Percentiles rank a stretch among this genome's conserved stretches.
phyloP scores from a whole-genome alignment of 2,113 vertebrate species.

The Cyprinus carpio region DNA sequence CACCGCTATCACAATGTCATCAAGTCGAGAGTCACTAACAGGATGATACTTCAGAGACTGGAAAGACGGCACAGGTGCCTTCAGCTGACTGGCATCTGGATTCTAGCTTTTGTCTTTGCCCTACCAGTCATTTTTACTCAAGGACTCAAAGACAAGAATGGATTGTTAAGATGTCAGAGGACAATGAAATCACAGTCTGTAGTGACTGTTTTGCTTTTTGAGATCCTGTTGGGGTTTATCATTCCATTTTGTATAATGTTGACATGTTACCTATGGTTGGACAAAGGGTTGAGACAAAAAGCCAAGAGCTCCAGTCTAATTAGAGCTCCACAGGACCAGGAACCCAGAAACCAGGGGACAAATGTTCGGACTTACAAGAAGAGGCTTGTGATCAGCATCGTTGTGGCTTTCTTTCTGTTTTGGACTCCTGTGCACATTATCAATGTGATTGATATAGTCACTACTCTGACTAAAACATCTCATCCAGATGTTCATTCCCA shows the following conservation, averaged over 20 bases:
- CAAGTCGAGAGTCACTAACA: slow-evolving; percentile 67
- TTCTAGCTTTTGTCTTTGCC: slow-evolving; percentile 52
- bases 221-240: slow-evolving; percentile 70
- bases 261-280: slow-evolving; percentile 66
- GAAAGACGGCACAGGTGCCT: slow-evolving; percentile 27
- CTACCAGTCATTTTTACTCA: slow-evolving; percentile 59
- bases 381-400: too few relatives aligned
- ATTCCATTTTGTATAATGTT: slow-evolving; percentile 68
- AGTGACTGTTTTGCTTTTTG: slow-evolving; percentile 47
- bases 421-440: too few relatives aligned
- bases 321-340: slow-evolving; percentile 2
- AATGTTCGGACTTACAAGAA: too few relatives aligned
- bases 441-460: too few relatives aligned
- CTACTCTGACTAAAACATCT: too few relatives aligned
- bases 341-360: background rate
- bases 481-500: too few relatives aligned
- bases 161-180: slow-evolving; percentile 49
- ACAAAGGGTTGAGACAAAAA: slow-evolving; percentile 63
- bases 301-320: background rate
- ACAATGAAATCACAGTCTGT: slow-evolving; percentile 53
- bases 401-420: too few relatives aligned
- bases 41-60: slow-evolving; percentile 37
- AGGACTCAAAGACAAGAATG: slow-evolving; percentile 28
- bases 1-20: slow-evolving; percentile 62
- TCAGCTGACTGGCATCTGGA: slow-evolving; percentile 52